Evolutionary conservation across 2,113 vertebrate species (phyloP).

Genomic region (Aegotheles bennettii): DNA sequence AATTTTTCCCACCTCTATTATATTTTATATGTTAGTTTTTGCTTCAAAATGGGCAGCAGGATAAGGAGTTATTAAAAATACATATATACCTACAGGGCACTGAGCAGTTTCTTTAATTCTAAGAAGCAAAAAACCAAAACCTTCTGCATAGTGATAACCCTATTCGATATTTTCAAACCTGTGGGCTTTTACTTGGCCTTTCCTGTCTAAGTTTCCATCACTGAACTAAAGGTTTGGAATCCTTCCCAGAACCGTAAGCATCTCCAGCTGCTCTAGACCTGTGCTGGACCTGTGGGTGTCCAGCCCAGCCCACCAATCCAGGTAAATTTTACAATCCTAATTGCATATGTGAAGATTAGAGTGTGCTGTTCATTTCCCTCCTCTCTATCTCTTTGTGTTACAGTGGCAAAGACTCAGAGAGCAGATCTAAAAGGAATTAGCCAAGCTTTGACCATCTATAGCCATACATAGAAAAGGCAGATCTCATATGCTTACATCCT

Average conservation of each 20-base stretch:
- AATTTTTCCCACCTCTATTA: background rate
- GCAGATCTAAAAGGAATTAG: background rate
- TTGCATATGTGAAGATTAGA: fast-evolving
- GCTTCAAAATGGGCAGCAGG: background rate
- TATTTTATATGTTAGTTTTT: background rate
- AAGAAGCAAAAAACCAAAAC: background rate
- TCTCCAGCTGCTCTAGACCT: background rate
- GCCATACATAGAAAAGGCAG: background rate
- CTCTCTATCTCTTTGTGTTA: background rate
- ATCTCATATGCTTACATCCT: background rate
- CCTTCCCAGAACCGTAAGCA: background rate
- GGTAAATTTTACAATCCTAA: background rate
- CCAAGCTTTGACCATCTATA: background rate
- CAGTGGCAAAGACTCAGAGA: background rate
- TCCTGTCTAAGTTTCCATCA: background rate
- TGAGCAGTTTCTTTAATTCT: background rate
- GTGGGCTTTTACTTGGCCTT: background rate
- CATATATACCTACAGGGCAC: background rate
- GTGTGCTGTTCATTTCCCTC: background rate
- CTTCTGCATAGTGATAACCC: background rate
- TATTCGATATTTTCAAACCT: background rate
- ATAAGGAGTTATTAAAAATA: background rate
- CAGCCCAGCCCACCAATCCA: background rate
- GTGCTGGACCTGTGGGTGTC: background rate
- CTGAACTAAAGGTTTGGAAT: background rate